Evolutionary conservation across 2,797 vertebrate genomes (phyloP), one percentile per base, ranked within the genome.

Genomic region (Danio albolineatus): DNA sequence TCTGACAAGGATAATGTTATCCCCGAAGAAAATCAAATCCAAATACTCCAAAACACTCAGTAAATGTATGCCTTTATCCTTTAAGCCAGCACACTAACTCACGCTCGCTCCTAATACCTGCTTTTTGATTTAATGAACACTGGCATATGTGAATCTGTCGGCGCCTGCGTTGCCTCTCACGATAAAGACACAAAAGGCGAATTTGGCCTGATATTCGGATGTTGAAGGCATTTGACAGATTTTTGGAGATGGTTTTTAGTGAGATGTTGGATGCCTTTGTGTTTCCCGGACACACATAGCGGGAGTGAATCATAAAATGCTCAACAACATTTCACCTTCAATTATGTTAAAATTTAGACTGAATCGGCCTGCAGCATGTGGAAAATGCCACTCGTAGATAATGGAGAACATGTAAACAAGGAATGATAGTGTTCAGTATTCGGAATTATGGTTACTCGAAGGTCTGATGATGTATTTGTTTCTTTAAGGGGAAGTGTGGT

Each of bases 1-100:
- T 62, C 38, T 71, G 66, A 72, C 19, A n/a, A 44, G 62, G 12
- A 73, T 73, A 54, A 72, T 66, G 67, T 72, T 76, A 76, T 46
- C 66, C 21, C 49, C 38, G 49, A 80, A 49, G 44, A 77, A 82
- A 83, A 69, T 81, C 73, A 70, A 59, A 57, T 74, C 73, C 57
- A 62, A 76, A 81, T 73, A 64, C 38, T 76, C 36, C 36, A 39
- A 72, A 53, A 76, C 41, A 59, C 49, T 51, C 48, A 19, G 59
- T 56, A 71, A 76, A 71, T 61, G 60, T 61, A 16, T 53, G 21
- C 16, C 48, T 59, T 59, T 62, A 51, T 70, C 66, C 48, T 39
- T 73, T 41, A 73, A 79, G 76, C 67, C 72, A 81, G 54, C 13
- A 14, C 10, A 2, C 65, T 53, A 28, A 48, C 28, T 66, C 54